Evolutionary conservation across 2,888 invertebrate species (phyloP), one percentile per base, ranked within the genome.

Genomic region (Drosophila diplacantha): DNA sequence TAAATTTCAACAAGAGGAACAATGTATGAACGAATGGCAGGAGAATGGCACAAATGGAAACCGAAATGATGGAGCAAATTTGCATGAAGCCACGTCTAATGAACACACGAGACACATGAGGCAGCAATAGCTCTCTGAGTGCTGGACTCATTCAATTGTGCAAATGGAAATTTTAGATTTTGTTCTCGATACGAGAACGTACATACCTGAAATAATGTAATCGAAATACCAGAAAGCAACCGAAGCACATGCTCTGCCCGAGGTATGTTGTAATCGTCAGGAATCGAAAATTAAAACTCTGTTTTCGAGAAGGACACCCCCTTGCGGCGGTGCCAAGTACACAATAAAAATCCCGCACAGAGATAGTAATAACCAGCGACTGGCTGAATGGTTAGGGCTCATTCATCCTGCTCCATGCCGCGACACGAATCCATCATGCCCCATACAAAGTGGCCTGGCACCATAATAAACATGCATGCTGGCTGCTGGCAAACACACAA

Each of bases 101-200:
- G 76, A 65, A 63, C 68, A 75, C 68, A 78, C 38, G 22, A 37
- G 29, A 43, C 35, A 66, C 18, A 69, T 24, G 9, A 67, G 64
- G 37, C 31, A 18, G 24, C 22, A 38, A 39, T 38, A 20, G 39
- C 4, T 38, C 41, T 5, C 50, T 22, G 46, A 49, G 43, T 52
- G 51, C 50, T 32, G 51, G 53, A 73, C 58, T 70, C 77, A 73
- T 69, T 77, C 71, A 59, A 71, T 73, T 77, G 74, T 70, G 66
- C 64, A 77, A 77, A 80, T 80, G 57, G 60, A 76, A 77, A 71
- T 69, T 75, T 66, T 56, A 63, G 77, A 76, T 76, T 56, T 66
- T 74, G 53, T 61, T 60, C 74, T 71, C 71, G 72, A 72, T 64
- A 72, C 52, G 50, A n/a, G 24, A 26, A 16, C 22, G 60, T 18